Conservation (phyloP, 37 sponge, comb jelly and placozoan genomes). For the Lycopodina hypogea region DNA sequence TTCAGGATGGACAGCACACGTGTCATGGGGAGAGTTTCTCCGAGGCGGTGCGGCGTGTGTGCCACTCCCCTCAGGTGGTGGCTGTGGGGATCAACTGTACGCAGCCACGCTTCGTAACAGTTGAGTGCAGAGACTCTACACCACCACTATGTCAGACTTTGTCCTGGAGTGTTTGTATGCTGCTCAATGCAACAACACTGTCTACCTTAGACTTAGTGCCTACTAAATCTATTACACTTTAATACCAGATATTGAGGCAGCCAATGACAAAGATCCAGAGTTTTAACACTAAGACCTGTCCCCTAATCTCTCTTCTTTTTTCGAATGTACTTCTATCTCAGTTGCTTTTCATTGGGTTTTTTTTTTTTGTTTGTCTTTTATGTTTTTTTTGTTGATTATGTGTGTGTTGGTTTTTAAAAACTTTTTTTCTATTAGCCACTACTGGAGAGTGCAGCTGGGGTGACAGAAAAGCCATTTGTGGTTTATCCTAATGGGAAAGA, state of each 20-base stretch:
- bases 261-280: too few relatives aligned
- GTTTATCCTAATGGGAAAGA: conserved; percentile 84
- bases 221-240: too few relatives aligned
- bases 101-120: conserved; percentile 41
- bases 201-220: too few relatives aligned
- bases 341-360: conserved; percentile 29
- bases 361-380: conserved; percentile 10
- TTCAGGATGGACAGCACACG: conserved; percentile 57
- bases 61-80: conserved; percentile 43
- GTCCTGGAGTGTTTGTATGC: too few relatives aligned
- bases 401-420: not conserved
- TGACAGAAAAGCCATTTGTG: conserved; percentile 44
- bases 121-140: too few relatives aligned
- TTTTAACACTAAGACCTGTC: too few relatives aligned
- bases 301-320: too few relatives aligned
- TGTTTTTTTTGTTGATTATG: not conserved
- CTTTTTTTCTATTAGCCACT: too few relatives aligned
- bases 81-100: conserved; percentile 86
- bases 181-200: too few relatives aligned
- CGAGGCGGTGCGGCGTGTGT: conserved; percentile 34
- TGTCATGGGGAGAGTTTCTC: conserved; percentile 80
- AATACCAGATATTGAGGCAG: too few relatives aligned
- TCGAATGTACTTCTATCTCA: too few relatives aligned
- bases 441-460: conserved; percentile 28
- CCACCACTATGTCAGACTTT: too few relatives aligned